Base-by-base conservation (phyloP, 2,113 vertebrate genomes). In the Toxotes jaculatrix region DNA sequence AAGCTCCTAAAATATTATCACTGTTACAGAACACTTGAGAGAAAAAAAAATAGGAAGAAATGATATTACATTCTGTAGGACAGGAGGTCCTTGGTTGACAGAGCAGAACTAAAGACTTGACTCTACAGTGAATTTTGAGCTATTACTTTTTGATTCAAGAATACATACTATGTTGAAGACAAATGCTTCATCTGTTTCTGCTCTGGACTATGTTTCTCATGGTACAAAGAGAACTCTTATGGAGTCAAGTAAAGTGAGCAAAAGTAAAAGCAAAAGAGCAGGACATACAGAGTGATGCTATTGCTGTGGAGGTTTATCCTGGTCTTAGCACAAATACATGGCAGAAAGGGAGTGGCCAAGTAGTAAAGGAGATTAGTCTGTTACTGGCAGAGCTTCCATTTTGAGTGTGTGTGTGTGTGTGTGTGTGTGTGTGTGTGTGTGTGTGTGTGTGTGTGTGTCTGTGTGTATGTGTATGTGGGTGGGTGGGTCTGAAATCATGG, bases 301-400 rank as follows among this genome's bases (percentile, higher is more conserved):
- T 65, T 84, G 77, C 85, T 68, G 27, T 2, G 4, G 66, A 62
- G 72, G 72, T 84, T 89, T 89, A 84, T 87, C 61, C 74, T 74
- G 59, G 68, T 80, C 79, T 84, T 68, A 83, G 75, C 42, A 69
- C 68, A 82, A 83, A 85, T 80, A 85, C 64, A 84, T 89, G 80
- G 80, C 86, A 82, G 67, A 80, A 73, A 82, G 84, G 87, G 89
- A 88, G 90, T 84, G 86, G 83, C 32, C 9, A 21, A 59, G 77
- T 65, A 78, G 87, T 70, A 82, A 85, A 82, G 77, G 65, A 83
- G 83, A 87, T 84, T 87, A 89, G 67, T 80, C 70, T 69, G 53
- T 86, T 73, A 74, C 82, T 87, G 85, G 85, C 86, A 84, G 55
- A 79, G 79, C 45, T 59, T 82, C 72, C 43, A 67, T 75, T 80